These are phyloP conservation scores for Drosophila arawakana DNA, from an alignment of 1,140 invertebrate genomes.

Conservation along the genomic window DNA sequence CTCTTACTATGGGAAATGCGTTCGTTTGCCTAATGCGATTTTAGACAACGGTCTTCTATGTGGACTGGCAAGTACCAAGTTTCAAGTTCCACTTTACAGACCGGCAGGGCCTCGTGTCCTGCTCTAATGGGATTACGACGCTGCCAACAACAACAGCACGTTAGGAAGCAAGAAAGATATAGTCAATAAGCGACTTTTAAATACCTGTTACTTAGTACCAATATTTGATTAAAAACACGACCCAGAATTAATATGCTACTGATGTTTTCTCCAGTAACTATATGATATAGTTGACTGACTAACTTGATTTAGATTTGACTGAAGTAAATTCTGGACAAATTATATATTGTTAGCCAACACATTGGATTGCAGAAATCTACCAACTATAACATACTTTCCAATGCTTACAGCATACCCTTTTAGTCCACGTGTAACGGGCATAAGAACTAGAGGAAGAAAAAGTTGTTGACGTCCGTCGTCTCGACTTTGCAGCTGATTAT, in stretches of 20 bases:
- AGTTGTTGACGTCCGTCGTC: slow-evolving; percentile 43
- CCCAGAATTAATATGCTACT: too few species aligned
- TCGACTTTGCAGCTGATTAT: slow-evolving; percentile 68
- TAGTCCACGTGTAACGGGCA: neutral
- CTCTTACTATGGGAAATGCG: slow-evolving; percentile 48
- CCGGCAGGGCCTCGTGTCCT: slow-evolving; percentile 22
- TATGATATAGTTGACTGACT: too few species aligned
- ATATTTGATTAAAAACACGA: too few species aligned
- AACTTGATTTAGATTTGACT: too few species aligned
- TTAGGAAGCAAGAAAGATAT: neutral
- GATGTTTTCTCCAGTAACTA: too few species aligned
- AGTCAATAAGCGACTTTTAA: neutral
- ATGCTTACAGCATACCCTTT: too few species aligned
- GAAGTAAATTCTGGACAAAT: too few species aligned
- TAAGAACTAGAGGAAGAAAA: slow-evolving; percentile 24
- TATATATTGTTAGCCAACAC: too few species aligned
- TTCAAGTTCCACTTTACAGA: slow-evolving; percentile 38
- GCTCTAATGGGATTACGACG: slow-evolving; percentile 60
- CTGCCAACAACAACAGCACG: slow-evolving; percentile 26
- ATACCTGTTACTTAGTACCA: too few species aligned
- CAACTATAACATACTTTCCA: too few species aligned
- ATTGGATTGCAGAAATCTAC: too few species aligned
- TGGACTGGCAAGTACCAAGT: slow-evolving; percentile 22
- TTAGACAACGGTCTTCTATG: slow-evolving; percentile 37
- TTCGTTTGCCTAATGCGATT: slow-evolving; percentile 73